Conservation (phyloP, 2,888 invertebrate species). For the Gisinianus flammeolus region DNA sequence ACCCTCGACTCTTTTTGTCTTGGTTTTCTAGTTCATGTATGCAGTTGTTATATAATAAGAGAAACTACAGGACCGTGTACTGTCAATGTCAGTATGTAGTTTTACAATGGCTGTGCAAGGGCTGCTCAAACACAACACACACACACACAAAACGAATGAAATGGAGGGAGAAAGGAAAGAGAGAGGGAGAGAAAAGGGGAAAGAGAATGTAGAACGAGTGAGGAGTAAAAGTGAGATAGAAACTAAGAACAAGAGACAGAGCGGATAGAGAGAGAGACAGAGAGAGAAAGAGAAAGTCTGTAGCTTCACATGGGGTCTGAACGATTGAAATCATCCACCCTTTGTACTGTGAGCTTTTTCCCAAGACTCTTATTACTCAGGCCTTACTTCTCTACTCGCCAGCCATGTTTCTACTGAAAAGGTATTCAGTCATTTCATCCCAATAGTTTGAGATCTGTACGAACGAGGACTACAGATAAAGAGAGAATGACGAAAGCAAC, state of each 20-base stretch:
- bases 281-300: slow-evolving; percentile 25
- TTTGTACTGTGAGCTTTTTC: slow-evolving; percentile 21
- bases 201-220: background rate
- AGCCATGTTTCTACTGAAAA: background rate
- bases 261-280: slow-evolving; percentile 6
- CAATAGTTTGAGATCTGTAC: too few species aligned
- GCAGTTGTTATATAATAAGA: background rate
- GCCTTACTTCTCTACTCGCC: background rate
- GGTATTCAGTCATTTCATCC: background rate
- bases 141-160: too few species aligned
- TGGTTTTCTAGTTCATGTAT: background rate
- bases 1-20: background rate
- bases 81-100: background rate
- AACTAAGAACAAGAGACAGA: background rate
- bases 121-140: too few species aligned
- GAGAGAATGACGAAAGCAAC: background rate
- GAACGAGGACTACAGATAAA: background rate
- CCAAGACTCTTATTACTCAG: slow-evolving; percentile 26
- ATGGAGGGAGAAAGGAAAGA: background rate
- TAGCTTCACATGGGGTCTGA: slow-evolving; percentile 27
- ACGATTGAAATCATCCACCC: slow-evolving; percentile 29
- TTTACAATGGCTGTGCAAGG: background rate
- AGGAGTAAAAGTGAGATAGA: background rate
- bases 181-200: background rate
- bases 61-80: background rate